Percentiles rank a stretch among this genome's conserved stretches.
Evolutionary conservation across 2,797 vertebrate genomes (phyloP).

Genomic region (Sebastes cheni): DNA sequence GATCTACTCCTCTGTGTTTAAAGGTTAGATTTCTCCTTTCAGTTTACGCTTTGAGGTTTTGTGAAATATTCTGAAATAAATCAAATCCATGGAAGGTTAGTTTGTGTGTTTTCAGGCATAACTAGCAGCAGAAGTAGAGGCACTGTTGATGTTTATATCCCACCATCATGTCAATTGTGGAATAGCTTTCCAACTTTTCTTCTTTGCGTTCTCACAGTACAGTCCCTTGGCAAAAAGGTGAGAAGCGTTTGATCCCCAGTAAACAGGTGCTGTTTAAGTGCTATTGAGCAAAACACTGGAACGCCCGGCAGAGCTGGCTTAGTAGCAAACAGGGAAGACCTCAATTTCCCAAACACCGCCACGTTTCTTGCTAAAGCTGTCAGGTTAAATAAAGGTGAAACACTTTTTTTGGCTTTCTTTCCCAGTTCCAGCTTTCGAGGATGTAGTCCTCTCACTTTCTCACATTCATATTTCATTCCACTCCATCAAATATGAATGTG

Average conservation of each 20-base stretch:
- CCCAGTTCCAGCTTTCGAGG: constrained; percentile 24
- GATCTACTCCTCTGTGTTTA: neutral
- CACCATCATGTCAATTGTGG: neutral
- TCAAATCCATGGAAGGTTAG: neutral
- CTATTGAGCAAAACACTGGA: constrained; percentile 27
- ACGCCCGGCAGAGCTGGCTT: neutral
- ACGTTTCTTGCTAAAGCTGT: constrained; percentile 22
- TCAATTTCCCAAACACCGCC: constrained; percentile 33
- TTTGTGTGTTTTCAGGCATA: neutral
- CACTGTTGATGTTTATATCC: neutral
- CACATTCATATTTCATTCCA: constrained; percentile 64
- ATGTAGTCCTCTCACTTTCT: constrained; percentile 42
- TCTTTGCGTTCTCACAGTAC: constrained; percentile 4
- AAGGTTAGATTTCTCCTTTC: neutral
- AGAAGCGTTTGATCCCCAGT: constrained; percentile 14
- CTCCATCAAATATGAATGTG: constrained; percentile 56
- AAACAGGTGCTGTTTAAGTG: constrained; percentile 22
- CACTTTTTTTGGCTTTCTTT: neutral
- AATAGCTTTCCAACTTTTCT: constrained; percentile 12
- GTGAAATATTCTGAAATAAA: neutral
- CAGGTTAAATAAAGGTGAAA: constrained; percentile 50
- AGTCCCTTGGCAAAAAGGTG: neutral
- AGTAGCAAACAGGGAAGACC: constrained; percentile 9
- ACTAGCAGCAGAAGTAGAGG: neutral
- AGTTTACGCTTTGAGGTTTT: neutral